These are phyloP conservation scores for Coenonympha arcania DNA, from an alignment of 2,888 invertebrate genomes.

Conservation along the genomic window DNA sequence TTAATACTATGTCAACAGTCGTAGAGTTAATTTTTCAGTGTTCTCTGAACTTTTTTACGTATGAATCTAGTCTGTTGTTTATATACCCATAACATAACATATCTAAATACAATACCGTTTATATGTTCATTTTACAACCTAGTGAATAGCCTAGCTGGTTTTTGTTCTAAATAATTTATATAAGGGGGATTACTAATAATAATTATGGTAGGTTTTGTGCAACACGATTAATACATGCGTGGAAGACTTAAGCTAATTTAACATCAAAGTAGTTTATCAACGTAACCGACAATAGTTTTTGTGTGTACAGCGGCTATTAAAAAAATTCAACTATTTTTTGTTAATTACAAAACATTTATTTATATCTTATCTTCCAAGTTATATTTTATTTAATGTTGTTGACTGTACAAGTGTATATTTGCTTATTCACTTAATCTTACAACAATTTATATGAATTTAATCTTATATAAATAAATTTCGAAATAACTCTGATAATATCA, in stretches of 20 bases:
- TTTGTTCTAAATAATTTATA: neutral
- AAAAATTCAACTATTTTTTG: neutral
- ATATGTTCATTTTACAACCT: too few relatives aligned
- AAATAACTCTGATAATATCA: conserved; percentile 54
- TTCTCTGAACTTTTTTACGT: too few relatives aligned
- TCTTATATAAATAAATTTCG: conserved; percentile 44
- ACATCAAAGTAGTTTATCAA: conserved; percentile 19
- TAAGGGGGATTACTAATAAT: neutral
- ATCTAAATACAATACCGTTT: too few relatives aligned
- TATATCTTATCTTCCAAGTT: conserved; percentile 10
- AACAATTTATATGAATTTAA: conserved; percentile 40
- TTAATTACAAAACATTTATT: conserved; percentile 19
- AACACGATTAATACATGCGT: conserved; percentile 15
- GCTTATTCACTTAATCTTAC: conserved; percentile 32
- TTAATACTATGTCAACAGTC: too few relatives aligned
- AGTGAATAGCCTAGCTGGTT: too few relatives aligned
- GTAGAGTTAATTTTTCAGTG: too few relatives aligned
- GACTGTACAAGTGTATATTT: conserved; percentile 21
- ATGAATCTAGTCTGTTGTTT: too few relatives aligned
- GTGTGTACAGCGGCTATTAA: conserved; percentile 32
- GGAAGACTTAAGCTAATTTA: conserved; percentile 19
- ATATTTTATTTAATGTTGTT: neutral
- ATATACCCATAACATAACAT: too few relatives aligned
- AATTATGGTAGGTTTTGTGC: conserved; percentile 14
- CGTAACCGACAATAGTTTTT: conserved; percentile 3